phyloP scores from a whole-genome alignment of 2,888 invertebrate genomes.

The Junonia oenone region DNA sequence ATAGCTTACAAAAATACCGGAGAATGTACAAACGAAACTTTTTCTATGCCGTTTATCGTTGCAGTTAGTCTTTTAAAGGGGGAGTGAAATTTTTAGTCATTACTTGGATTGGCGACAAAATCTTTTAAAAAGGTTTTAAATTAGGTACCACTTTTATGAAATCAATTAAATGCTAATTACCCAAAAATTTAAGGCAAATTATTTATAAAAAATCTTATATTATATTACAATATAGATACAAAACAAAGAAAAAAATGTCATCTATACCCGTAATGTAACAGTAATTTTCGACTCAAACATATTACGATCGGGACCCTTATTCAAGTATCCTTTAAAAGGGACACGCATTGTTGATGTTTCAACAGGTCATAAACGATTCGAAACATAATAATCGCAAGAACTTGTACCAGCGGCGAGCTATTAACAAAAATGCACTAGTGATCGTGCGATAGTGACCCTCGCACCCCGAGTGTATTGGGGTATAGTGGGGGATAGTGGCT shows the following conservation, averaged over 20 bases:
- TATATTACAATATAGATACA: background rate
- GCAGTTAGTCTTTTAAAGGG: background rate
- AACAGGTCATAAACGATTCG: slow-evolving; percentile 25
- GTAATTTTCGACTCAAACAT: slow-evolving; percentile 7
- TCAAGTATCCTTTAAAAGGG: slow-evolving; percentile 21
- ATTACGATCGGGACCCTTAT: slow-evolving; percentile 12
- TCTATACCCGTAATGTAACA: background rate
- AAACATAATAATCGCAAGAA: slow-evolving; percentile 28
- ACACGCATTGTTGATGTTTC: slow-evolving; percentile 27
- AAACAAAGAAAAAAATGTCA: background rate
- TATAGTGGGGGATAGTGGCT: too few relatives aligned
- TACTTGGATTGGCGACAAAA: background rate
- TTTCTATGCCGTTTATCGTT: background rate
- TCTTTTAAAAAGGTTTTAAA: too few relatives aligned
- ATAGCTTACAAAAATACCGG: slow-evolving; percentile 6
- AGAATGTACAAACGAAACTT: slow-evolving; percentile 5
- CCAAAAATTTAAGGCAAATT: too few relatives aligned
- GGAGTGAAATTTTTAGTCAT: background rate
- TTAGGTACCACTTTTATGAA: too few relatives aligned
- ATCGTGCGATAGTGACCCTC: slow-evolving; percentile 56
- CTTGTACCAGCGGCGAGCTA: slow-evolving; percentile 44
- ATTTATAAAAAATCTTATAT: background rate
- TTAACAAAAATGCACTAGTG: slow-evolving; percentile 62
- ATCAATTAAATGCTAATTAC: too few relatives aligned
- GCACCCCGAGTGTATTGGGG: slow-evolving; percentile 28